A percentile compares a stretch with the other conserved stretches of the same genome.
Evolutionary conservation across 1,140 invertebrate species (phyloP).

Genomic region (Phocides pigmalion): DNA sequence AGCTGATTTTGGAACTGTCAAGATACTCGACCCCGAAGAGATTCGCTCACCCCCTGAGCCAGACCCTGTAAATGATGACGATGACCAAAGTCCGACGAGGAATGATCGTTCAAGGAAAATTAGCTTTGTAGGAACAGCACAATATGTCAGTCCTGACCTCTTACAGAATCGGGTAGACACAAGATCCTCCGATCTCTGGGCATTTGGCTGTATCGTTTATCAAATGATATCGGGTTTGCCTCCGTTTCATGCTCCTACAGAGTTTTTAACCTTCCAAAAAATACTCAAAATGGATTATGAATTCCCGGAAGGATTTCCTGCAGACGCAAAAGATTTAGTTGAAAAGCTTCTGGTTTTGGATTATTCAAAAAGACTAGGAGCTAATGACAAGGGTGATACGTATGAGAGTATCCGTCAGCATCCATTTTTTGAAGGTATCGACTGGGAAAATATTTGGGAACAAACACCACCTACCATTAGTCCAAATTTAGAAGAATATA

Average conservation of each 20-base stretch:
- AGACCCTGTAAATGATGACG: slow-evolving; percentile 55
- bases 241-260: slow-evolving; percentile 96
- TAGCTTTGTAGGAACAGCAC: slow-evolving; percentile 99
- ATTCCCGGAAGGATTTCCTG: slow-evolving; percentile 95
- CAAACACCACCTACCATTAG: slow-evolving; percentile 93
- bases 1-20: slow-evolving; percentile 98
- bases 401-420: slow-evolving; percentile 94
- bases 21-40: slow-evolving; percentile 87
- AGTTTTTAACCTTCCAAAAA: slow-evolving; percentile 98
- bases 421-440: slow-evolving; percentile 92
- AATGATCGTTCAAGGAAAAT: slow-evolving; percentile 85
- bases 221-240: slow-evolving; percentile 97
- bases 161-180: slow-evolving; percentile 92
- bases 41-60: slow-evolving; percentile 44
- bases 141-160: slow-evolving; percentile 99
- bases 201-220: slow-evolving; percentile 98
- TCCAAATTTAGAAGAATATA: slow-evolving; percentile 91
- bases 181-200: slow-evolving; percentile 97
- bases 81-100: slow-evolving; percentile 52
- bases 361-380: slow-evolving; percentile 92
- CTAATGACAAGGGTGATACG: slow-evolving; percentile 88
- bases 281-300: slow-evolving; percentile 96
- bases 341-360: slow-evolving; percentile 93
- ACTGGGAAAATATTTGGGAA: slow-evolving; percentile 92
- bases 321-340: slow-evolving; percentile 93